Evolutionary conservation across 2,113 vertebrate species (phyloP).

Genomic region (Jaculus jaculus): DNA sequence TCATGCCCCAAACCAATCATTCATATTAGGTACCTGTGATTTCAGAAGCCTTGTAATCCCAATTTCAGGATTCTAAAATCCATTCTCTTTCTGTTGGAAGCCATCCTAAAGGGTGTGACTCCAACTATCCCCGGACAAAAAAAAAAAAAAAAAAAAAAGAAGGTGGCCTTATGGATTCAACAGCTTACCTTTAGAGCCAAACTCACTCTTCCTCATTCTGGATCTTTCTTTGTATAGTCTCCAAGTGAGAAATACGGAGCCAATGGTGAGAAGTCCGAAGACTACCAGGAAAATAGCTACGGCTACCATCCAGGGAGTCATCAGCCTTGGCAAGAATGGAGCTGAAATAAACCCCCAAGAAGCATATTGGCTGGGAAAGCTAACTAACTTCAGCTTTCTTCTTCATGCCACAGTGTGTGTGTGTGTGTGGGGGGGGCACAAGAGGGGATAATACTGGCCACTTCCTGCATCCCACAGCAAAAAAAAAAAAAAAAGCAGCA

Average conservation of each 20-base stretch:
- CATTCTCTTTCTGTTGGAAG: background rate
- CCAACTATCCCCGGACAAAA: background rate
- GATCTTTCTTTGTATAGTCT: constrained; percentile 65
- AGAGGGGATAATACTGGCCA: background rate
- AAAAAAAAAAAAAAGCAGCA: too few species aligned
- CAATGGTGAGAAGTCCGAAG: constrained; percentile 69
- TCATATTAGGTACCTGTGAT: background rate
- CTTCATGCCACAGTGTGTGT: background rate
- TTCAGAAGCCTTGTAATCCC: background rate
- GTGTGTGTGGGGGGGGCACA: too few species aligned
- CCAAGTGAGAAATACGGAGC: constrained; percentile 69
- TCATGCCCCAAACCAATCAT: background rate
- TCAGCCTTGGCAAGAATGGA: constrained; percentile 19
- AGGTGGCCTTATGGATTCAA: background rate
- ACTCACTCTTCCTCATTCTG: constrained; percentile 24
- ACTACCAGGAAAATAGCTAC: constrained; percentile 16
- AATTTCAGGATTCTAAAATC: background rate
- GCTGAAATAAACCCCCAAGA: constrained; percentile 56
- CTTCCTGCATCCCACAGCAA: background rate
- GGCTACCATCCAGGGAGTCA: constrained; percentile 62
- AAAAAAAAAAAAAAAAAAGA: too few species aligned
- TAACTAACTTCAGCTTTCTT: background rate
- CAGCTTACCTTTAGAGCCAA: constrained; percentile 63
- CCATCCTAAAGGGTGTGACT: background rate
- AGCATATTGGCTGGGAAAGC: background rate